Base-by-base conservation (phyloP, 1,140 invertebrate genomes). In the Tribolium madens region DNA sequence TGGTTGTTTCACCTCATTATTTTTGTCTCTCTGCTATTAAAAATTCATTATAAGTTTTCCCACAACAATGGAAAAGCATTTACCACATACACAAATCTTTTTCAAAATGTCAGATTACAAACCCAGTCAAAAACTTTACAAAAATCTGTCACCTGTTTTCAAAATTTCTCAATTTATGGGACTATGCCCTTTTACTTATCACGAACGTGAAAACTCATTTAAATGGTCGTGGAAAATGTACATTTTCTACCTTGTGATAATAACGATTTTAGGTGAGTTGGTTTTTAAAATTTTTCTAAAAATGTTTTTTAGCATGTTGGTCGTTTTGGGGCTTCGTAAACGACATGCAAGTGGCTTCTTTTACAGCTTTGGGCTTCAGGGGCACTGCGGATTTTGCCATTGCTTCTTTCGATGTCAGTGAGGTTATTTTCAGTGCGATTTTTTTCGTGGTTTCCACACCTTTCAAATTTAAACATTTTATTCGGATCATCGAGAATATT, bases 361-460 rank as follows among this genome's bases (percentile, higher is more conserved):
- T 64, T 12, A 14, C 12, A 64, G n/a, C 3, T 14, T 14, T 64
- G 17, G 57, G 57, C 12, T 64, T 64, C 26, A 64, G 21, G 36
- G 26, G 57, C 21, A 64, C 21, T 31, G 17, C 17, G 0, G 57
- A 64, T 18, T 64, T 64, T 14, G 21, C 10, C 17, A 75, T 80
- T 9, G 36, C 76, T 1, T 31, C 18, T 46, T 78, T 71, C 15
- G 79, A 80, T 53, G 60, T 80, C n/a, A 50, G 73, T 10, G 50
- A 76, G 18, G 73, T 80, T n/a, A 76, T 80, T 26, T n/a, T 76
- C 3, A 78, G 78, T 3, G 79, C 50, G 14, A 18, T 75, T 5
- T 57, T 73, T 31, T 75, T 75, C 10, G 52, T 80, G 1, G 15
- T 74, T 2, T 73, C 73, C 0, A 76, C 77, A n/a, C 79, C 79